Conservation (phyloP, 2,797 vertebrate species). For the Pseudomugil gertrudae region DNA sequence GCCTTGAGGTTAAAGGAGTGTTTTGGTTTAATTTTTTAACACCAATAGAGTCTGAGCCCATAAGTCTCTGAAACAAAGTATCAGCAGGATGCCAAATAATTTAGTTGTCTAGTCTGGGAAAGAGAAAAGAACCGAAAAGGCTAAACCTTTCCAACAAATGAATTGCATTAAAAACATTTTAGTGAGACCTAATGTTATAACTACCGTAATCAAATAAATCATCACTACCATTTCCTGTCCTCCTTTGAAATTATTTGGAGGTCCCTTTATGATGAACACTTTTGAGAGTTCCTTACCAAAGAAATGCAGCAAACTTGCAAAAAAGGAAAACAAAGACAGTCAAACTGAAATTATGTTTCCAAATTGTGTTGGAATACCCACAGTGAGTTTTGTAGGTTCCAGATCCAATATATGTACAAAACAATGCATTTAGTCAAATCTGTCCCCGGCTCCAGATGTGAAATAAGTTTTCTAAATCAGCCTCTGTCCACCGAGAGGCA, state of each 20-base stretch:
- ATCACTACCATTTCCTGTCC: background rate
- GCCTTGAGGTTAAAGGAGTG: too few species aligned
- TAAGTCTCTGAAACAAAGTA: background rate
- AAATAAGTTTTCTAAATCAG: conserved; percentile 7
- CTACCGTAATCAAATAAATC: background rate
- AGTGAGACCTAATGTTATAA: too few species aligned
- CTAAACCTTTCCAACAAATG: too few species aligned
- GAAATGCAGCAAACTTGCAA: background rate
- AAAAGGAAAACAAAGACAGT: background rate
- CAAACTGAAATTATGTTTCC: background rate
- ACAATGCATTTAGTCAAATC: background rate
- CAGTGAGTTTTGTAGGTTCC: rapidly evolving
- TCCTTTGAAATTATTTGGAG: background rate
- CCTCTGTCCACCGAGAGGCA: conserved; percentile 70
- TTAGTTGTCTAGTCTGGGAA: background rate
- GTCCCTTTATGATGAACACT: background rate
- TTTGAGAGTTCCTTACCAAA: background rate
- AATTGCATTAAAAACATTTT: too few species aligned
- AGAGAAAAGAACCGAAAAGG: background rate
- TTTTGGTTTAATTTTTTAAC: background rate
- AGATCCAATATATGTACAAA: background rate
- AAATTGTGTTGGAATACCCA: background rate
- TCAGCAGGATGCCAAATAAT: background rate
- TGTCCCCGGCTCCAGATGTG: conserved; percentile 18
- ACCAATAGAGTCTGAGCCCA: background rate